A percentile compares a stretch with the other conserved stretches of the same genome.
Evolutionary conservation across 2,797 vertebrate species (phyloP).

Genomic region (Anguilla pacifica): DNA sequence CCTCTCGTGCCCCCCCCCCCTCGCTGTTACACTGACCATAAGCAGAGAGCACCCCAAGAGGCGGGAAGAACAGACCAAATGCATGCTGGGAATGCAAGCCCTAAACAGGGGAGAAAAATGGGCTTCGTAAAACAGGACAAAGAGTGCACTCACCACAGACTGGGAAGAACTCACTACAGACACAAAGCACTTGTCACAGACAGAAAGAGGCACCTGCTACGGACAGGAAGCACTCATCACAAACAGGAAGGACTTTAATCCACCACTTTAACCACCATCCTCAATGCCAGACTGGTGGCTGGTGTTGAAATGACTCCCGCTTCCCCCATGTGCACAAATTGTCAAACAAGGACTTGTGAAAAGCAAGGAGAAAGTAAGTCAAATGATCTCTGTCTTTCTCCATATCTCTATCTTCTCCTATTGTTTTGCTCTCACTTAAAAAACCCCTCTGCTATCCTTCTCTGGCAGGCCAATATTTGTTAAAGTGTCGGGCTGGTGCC

Average conservation of each 20-base stretch:
- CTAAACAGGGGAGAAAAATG: no score
- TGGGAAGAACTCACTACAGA: not conserved
- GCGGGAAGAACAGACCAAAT: not conserved
- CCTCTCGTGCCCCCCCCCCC: not conserved
- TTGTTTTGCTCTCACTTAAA: not conserved
- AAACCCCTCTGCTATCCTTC: not conserved
- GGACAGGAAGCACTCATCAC: no score
- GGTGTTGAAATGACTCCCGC: no score
- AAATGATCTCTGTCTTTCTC: no score
- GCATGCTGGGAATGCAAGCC: no score
- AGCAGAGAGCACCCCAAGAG: not conserved
- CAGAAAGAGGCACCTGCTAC: not conserved
- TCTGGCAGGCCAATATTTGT: constrained; percentile 3
- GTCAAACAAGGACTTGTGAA: no score
- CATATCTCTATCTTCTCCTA: not conserved
- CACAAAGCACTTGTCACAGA: not conserved
- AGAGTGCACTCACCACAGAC: not conserved
- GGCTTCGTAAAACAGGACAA: not conserved
- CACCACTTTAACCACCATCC: no score
- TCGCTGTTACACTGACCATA: not conserved
- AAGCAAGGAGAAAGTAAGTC: no score
- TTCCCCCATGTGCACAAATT: no score
- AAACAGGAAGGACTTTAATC: no score
- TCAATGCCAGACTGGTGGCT: no score
- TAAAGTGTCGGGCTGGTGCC: constrained; percentile 14